A percentile compares a stretch with the other conserved stretches of the same genome.
These are phyloP conservation scores for Entosphenus tridentatus DNA, from an alignment of 2,113 vertebrate species.

Conservation along the genomic window DNA sequence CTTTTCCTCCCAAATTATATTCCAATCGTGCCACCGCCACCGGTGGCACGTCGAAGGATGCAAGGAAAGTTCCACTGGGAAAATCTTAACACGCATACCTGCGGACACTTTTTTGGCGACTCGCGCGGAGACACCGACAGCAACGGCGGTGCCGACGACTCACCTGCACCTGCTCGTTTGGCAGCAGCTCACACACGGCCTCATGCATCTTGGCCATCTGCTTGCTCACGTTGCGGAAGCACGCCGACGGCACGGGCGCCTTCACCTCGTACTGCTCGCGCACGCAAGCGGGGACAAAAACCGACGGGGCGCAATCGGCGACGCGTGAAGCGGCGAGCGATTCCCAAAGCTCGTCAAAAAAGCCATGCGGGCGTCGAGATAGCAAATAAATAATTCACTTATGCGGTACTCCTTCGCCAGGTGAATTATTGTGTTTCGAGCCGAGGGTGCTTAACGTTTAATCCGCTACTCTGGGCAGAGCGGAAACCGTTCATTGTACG, in stretches of 20 bases:
- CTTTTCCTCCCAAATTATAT: background rate
- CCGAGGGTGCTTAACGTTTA: too few species aligned
- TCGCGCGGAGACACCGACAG: too few species aligned
- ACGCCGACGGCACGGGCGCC: conserved; percentile 75
- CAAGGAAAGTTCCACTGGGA: background rate
- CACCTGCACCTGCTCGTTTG: conserved; percentile 80
- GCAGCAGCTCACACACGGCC: conserved; percentile 70
- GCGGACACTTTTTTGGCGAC: background rate
- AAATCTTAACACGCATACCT: background rate
- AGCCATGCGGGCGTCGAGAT: background rate
- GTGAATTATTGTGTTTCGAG: too few species aligned
- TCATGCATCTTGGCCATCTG: conserved; percentile 97
- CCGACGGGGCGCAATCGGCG: background rate
- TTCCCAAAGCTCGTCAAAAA: background rate
- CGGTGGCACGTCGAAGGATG: background rate
- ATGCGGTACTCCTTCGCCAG: background rate
- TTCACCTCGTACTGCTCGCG: conserved; percentile 73
- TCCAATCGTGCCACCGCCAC: background rate
- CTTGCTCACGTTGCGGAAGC: conserved; percentile 84
- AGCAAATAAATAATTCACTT: background rate
- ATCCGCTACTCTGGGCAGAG: too few species aligned
- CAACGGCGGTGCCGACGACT: conserved; percentile 5
- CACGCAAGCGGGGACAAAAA: background rate
- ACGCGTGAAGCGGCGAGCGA: background rate
- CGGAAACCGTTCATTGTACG: too few species aligned